phyloP scores from a whole-genome alignment of 2,888 invertebrate species.

The Branchipolynoe longqiensis region DNA sequence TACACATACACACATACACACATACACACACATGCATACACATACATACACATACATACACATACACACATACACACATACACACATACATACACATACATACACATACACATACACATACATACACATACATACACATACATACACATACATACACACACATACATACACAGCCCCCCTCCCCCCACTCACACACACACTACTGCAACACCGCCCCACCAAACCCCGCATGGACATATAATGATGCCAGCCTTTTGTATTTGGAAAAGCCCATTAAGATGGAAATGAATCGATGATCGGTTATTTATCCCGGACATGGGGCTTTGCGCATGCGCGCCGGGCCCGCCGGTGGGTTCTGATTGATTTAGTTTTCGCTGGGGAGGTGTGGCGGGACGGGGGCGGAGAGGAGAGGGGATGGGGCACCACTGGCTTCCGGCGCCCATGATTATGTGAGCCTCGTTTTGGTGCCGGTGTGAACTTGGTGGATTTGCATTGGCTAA shows the following conservation, averaged over 20 bases:
- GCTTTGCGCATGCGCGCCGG: background rate
- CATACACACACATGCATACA: too few relatives aligned
- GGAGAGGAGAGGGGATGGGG: too few relatives aligned
- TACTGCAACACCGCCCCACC: background rate
- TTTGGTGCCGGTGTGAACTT: background rate
- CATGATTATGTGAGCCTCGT: conserved; percentile 39
- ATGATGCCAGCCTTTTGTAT: conserved; percentile 50
- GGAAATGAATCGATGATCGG: conserved; percentile 48
- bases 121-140: too few relatives aligned
- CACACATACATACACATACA: too few relatives aligned
- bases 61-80: too few relatives aligned
- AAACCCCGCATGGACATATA: too few relatives aligned
- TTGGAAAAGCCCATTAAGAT: conserved; percentile 48
- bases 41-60: too few relatives aligned
- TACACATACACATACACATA: too few relatives aligned
- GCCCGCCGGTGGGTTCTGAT: background rate
- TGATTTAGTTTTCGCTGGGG: conserved; percentile 37
- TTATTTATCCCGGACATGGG: conserved; percentile 30
- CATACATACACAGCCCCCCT: background rate
- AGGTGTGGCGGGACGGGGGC: too few relatives aligned
- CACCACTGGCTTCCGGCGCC: conserved; percentile 46
- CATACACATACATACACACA: too few relatives aligned
- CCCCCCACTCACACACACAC: background rate
- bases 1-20: too few relatives aligned
- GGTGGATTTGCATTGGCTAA: too few relatives aligned